phyloP scores from a whole-genome alignment of 2,113 vertebrate species.

The Arvicanthis niloticus region DNA sequence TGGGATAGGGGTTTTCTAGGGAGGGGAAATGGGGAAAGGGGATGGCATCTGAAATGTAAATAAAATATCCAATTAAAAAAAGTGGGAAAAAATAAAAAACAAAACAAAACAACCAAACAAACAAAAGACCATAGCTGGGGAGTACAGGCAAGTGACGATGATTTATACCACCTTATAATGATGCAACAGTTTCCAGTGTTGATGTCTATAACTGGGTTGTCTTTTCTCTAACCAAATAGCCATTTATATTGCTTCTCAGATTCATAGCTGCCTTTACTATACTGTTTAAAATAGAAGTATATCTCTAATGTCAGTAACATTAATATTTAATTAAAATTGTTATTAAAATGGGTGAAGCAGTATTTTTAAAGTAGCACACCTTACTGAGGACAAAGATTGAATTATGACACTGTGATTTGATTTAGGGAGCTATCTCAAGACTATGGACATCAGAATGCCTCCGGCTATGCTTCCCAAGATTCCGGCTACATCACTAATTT shows the following conservation, averaged over 20 bases:
- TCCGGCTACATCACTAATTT: conserved; percentile 29
- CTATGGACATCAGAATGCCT: conserved; percentile 48
- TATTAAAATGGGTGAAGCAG: conserved; percentile 41
- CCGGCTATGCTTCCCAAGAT: neutral
- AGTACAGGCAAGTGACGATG: neutral
- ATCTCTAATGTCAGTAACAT: conserved; percentile 59
- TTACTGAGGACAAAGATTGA: conserved; percentile 61
- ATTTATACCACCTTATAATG: neutral
- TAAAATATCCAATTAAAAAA: too few relatives aligned
- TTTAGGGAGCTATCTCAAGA: conserved; percentile 53
- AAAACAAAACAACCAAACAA: too few relatives aligned
- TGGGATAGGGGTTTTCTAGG: too few relatives aligned
- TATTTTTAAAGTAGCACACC: conserved; percentile 50
- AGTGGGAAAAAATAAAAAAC: too few relatives aligned
- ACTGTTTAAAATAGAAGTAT: conserved; percentile 52
- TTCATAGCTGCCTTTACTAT: conserved; percentile 9
- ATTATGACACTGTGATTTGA: conserved; percentile 67
- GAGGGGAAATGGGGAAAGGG: too few relatives aligned
- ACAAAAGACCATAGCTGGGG: neutral
- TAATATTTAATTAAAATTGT: conserved; percentile 62
- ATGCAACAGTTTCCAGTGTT: neutral
- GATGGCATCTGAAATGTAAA: too few relatives aligned
- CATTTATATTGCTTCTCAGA: conserved; percentile 41
- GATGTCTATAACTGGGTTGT: neutral
- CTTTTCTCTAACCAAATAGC: neutral